Percentiles rank a stretch among this genome's conserved stretches.
Conservation (phyloP, 1,140 invertebrate species). For the Bicyclus anynana region DNA sequence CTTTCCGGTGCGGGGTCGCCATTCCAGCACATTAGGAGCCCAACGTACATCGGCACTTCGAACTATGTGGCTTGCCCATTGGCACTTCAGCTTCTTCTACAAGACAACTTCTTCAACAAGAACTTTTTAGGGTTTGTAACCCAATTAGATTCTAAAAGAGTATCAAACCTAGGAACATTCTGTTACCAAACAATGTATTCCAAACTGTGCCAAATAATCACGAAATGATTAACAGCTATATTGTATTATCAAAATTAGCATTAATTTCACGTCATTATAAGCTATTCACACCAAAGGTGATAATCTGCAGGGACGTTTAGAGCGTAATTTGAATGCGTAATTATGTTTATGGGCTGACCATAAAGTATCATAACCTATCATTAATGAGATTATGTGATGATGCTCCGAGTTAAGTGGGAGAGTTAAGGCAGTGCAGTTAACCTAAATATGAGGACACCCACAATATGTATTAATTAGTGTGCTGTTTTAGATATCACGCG, state of each 20-base stretch:
- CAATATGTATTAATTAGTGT: no score
- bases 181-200: no score
- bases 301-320: slow-evolving; percentile 5
- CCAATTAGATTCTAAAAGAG: no score
- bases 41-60: no score
- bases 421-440: not conserved
- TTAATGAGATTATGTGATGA: slow-evolving; percentile 5
- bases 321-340: slow-evolving; percentile 8
- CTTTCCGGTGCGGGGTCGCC: no score
- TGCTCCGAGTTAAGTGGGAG: not conserved
- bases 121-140: no score
- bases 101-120: no score
- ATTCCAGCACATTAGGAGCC: no score
- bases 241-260: not conserved
- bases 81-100: no score
- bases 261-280: slow-evolving; percentile 3
- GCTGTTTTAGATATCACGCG: not conserved
- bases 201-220: no score
- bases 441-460: not conserved
- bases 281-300: slow-evolving; percentile 1
- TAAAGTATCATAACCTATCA: slow-evolving; percentile 11
- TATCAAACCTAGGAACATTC: no score
- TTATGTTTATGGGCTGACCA: slow-evolving; percentile 6
- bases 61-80: no score
- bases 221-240: not conserved